Evolutionary conservation across 1,140 invertebrate species (phyloP).

Genomic region (Acromyrmex echinatior): DNA sequence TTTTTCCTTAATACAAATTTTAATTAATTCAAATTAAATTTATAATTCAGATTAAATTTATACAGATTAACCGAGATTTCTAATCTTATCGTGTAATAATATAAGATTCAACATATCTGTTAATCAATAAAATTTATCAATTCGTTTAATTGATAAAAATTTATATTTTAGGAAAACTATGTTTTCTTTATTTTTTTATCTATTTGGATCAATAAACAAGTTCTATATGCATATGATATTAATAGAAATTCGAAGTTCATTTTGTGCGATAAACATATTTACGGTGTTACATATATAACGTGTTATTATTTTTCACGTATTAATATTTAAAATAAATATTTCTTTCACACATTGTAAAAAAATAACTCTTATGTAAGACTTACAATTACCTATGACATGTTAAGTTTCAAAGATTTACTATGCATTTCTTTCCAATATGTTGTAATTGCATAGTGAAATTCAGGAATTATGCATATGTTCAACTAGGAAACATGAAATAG

Average conservation of each 20-base stretch:
- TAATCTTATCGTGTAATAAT: background rate
- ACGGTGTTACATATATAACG: background rate
- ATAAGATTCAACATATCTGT: background rate
- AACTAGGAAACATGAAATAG: background rate
- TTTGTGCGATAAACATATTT: background rate
- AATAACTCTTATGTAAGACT: background rate
- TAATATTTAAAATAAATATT: background rate
- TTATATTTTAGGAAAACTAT: too few relatives aligned
- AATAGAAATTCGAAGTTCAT: background rate
- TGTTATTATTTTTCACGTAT: background rate
- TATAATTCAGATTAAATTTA: background rate
- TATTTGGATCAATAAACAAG: background rate
- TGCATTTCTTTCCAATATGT: background rate
- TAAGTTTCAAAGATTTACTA: conserved; percentile 11
- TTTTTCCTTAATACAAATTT: background rate
- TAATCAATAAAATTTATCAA: too few relatives aligned
- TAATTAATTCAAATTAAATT: background rate
- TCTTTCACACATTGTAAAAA: background rate
- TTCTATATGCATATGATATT: background rate
- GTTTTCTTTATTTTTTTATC: too few relatives aligned
- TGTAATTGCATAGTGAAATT: background rate
- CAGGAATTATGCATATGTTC: background rate
- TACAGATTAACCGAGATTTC: background rate
- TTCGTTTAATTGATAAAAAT: too few relatives aligned
- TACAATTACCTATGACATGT: background rate